A percentile compares a stretch with the other conserved stretches of the same genome.
Conservation (phyloP, 2,888 invertebrate species). For the Drosophila rellima region DNA sequence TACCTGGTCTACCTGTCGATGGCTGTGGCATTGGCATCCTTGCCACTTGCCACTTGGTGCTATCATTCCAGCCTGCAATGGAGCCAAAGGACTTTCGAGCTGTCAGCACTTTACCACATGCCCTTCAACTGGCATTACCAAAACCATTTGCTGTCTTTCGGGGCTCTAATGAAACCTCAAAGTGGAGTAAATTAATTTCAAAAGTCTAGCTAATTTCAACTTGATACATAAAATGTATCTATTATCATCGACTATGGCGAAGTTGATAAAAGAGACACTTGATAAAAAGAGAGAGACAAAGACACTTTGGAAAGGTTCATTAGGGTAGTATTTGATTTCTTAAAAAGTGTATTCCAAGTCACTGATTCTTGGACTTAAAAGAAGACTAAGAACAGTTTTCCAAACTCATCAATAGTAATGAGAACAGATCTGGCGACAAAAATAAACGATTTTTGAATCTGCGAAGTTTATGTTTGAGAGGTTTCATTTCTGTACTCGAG, state of each 20-base stretch:
- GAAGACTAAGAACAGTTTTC: no score
- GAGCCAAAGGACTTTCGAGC: constrained; percentile 14
- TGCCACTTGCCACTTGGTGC: not conserved
- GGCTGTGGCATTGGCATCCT: not conserved
- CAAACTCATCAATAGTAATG: no score
- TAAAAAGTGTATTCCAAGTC: no score
- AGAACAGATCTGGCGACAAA: no score
- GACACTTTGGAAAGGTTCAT: no score
- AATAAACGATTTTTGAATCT: no score
- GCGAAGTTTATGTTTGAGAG: constrained; percentile 4
- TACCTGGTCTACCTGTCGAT: constrained; percentile 36
- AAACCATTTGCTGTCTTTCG: not conserved
- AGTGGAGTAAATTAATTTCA: constrained; percentile 3
- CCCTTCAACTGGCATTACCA: constrained; percentile 6
- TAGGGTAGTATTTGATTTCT: no score
- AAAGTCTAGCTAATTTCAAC: not conserved
- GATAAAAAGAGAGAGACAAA: no score
- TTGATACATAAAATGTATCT: no score
- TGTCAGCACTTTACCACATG: constrained; percentile 20
- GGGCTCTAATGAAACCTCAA: not conserved
- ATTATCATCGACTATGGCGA: no score
- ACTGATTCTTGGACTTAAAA: no score
- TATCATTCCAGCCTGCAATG: constrained; percentile 6
- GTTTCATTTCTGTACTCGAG: not conserved
- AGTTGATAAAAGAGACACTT: no score